phyloP scores from a whole-genome alignment of 2,888 invertebrate species.

The Limnephilus lunatus region DNA sequence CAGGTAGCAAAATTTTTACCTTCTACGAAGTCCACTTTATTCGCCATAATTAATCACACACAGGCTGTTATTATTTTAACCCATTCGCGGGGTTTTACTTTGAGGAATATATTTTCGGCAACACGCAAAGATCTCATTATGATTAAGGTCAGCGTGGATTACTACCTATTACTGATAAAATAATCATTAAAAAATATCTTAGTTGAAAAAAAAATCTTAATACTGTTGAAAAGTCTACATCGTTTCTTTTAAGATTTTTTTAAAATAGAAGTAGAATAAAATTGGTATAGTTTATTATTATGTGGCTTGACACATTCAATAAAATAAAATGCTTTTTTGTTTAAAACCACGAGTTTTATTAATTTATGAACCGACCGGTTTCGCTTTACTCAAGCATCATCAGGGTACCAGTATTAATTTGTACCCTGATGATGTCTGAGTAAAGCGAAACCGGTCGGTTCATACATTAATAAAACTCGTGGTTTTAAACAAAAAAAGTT shows the following conservation, averaged over 20 bases:
- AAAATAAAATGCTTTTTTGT: too few species aligned
- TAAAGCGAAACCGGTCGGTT: too few species aligned
- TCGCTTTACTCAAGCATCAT: too few species aligned
- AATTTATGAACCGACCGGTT: too few species aligned
- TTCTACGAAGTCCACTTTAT: neutral
- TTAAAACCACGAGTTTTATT: too few species aligned
- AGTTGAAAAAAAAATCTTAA: neutral
- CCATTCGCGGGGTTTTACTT: neutral
- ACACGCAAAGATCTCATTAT: conserved; percentile 17
- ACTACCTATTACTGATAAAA: neutral
- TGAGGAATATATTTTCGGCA: neutral
- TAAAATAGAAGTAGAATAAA: too few species aligned
- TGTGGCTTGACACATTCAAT: too few species aligned
- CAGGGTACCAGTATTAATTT: too few species aligned
- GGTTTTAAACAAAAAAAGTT: too few species aligned
- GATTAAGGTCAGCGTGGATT: neutral
- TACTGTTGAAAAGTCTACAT: neutral
- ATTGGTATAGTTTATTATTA: too few species aligned
- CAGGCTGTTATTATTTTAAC: neutral
- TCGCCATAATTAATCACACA: neutral
- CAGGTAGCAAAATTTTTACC: neutral
- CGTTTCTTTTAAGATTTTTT: neutral
- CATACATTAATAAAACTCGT: too few species aligned
- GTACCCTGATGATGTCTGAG: too few species aligned
- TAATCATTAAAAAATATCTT: neutral